Evolutionary conservation across 2,113 vertebrate genomes (phyloP).

Genomic region (Hemibagrus wyckioides): DNA sequence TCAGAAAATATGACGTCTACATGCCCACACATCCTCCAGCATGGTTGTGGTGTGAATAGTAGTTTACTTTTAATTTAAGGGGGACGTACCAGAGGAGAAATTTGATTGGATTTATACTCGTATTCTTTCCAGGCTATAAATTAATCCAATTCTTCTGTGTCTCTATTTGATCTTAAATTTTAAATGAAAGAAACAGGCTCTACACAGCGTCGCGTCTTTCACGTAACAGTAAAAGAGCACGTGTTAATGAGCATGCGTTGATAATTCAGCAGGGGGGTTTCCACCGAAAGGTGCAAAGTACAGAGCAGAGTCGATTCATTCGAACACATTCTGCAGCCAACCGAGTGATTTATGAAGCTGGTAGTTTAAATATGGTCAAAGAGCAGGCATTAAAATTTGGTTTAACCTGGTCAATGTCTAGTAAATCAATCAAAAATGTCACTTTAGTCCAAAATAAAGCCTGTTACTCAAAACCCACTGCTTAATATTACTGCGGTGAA

Average conservation of each 20-base stretch:
- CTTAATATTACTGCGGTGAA: background rate
- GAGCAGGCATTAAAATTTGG: background rate
- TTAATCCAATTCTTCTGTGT: background rate
- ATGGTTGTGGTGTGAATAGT: no score
- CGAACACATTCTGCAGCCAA: background rate
- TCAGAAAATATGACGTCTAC: no score
- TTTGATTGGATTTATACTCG: background rate
- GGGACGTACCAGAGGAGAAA: no score
- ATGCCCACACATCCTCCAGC: no score
- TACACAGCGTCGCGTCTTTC: no score
- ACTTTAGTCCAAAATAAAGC: background rate
- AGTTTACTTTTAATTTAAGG: no score
- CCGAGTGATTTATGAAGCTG: background rate
- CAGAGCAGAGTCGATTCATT: background rate
- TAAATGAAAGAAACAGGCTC: no score
- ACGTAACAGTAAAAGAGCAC: background rate
- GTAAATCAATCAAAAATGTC: background rate
- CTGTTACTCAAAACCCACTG: background rate
- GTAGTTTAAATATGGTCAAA: background rate
- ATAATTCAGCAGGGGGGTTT: background rate
- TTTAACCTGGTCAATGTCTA: background rate
- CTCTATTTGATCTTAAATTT: background rate
- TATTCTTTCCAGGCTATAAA: background rate
- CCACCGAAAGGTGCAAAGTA: background rate
- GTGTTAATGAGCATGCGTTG: background rate